Percentiles rank a stretch among this genome's conserved stretches.
phyloP scores from a whole-genome alignment of 2,888 invertebrate species.

The Podabrus alpinus region DNA sequence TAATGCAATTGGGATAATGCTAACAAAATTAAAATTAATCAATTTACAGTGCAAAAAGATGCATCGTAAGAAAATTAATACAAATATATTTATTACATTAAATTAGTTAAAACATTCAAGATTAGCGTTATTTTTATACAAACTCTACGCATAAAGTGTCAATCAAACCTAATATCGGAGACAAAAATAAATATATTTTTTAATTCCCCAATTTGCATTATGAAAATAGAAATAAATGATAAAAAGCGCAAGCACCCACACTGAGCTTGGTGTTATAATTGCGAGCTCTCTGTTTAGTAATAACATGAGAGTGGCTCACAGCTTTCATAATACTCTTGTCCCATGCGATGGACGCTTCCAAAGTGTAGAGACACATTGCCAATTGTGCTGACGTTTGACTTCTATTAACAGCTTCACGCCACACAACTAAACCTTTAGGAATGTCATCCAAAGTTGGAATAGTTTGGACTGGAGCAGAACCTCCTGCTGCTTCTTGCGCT shows the following conservation, averaged over 20 bases:
- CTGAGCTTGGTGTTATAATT: constrained; percentile 58
- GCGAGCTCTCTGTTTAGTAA: constrained; percentile 57
- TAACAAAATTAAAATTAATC: constrained; percentile 14
- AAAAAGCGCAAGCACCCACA: constrained; percentile 56
- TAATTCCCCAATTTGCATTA: constrained; percentile 19
- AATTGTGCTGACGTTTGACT: constrained; percentile 89
- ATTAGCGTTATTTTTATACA: neutral
- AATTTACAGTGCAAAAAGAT: constrained; percentile 9
- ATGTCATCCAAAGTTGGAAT: constrained; percentile 59
- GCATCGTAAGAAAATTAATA: constrained; percentile 15
- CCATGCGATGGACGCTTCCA: constrained; percentile 95
- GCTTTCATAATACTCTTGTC: constrained; percentile 99
- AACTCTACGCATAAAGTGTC: neutral
- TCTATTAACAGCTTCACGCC: constrained; percentile 87
- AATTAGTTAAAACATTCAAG: neutral
- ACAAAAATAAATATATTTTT: constrained; percentile 15
- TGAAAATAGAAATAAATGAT: constrained; percentile 39
- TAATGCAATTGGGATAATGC: neutral
- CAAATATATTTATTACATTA: constrained; percentile 1
- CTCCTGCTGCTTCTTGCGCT: constrained; percentile 51
- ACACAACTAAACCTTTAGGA: constrained; percentile 78
- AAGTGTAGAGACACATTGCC: constrained; percentile 84
- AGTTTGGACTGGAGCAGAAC: constrained; percentile 37
- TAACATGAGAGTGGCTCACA: constrained; percentile 68
- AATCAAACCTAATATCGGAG: neutral